Evolutionary conservation across 35 echinoderm and acorn worm genomes (phyloP).

Genomic region (Acanthaster planci): DNA sequence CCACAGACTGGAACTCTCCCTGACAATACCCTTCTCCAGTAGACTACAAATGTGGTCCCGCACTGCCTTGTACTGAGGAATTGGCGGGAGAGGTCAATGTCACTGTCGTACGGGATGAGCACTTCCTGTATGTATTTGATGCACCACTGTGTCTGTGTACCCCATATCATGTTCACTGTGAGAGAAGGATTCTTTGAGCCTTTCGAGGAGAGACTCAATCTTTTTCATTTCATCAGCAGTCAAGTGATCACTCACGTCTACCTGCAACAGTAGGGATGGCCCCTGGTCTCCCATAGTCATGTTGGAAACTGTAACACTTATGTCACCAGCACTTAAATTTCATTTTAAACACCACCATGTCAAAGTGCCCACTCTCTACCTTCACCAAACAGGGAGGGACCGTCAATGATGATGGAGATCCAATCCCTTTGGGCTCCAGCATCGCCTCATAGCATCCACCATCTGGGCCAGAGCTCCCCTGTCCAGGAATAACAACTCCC

Average conservation of each 20-base stretch:
- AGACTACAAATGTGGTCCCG: neutral
- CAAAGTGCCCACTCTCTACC: too few relatives aligned
- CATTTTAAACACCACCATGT: too few relatives aligned
- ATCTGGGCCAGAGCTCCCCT: too few relatives aligned
- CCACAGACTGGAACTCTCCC: constrained; percentile 35
- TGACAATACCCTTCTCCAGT: constrained; percentile 14
- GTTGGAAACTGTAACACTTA: neutral
- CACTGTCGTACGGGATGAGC: neutral
- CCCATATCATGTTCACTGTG: neutral
- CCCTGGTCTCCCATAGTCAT: neutral
- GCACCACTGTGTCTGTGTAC: constrained; percentile 13
- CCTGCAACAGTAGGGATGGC: neutral
- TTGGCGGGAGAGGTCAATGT: constrained; percentile 1
- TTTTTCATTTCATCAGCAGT: neutral
- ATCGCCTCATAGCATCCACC: too few relatives aligned
- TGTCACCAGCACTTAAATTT: too few relatives aligned
- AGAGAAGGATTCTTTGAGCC: constrained; percentile 14
- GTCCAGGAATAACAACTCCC: too few relatives aligned
- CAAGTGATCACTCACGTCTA: neutral
- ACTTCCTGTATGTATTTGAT: neutral
- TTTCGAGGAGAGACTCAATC: neutral
- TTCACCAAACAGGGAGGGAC: too few relatives aligned
- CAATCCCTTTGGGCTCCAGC: too few relatives aligned
- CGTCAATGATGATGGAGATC: too few relatives aligned
- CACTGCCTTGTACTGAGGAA: neutral